These are phyloP conservation scores for Bettongia penicillata DNA, from an alignment of 2,113 vertebrate genomes.

Conservation along the genomic window DNA sequence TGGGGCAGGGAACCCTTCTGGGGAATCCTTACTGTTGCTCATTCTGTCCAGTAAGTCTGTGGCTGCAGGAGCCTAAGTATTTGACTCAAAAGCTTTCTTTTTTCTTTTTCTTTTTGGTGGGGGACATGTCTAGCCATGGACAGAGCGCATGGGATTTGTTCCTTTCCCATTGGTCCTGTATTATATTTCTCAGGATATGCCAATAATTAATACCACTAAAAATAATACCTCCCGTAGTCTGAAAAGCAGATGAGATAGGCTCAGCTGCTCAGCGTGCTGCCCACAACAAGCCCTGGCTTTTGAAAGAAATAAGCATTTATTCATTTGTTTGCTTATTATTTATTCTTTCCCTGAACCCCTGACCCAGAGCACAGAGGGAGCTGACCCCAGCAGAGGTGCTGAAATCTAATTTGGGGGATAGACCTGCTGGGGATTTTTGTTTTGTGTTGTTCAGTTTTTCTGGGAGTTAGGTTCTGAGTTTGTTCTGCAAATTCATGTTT, in stretches of 20 bases:
- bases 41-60: not conserved
- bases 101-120: not conserved
- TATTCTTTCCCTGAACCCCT: not conserved
- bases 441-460: not conserved
- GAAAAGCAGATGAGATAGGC: not conserved
- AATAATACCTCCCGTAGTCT: constrained; percentile 14
- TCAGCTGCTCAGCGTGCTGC: not conserved
- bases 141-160: not conserved
- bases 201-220: constrained; percentile 44
- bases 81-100: not conserved
- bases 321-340: no score
- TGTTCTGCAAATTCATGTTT: constrained; percentile 19
- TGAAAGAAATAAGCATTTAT: no score
- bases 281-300: not conserved
- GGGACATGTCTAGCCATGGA: not conserved
- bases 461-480: not conserved
- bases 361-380: not conserved
- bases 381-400: not conserved
- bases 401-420: not conserved
- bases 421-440: not conserved
- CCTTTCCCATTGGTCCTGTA: constrained; percentile 38
- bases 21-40: not conserved
- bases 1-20: not conserved
- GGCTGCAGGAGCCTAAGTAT: not conserved
- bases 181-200: constrained; percentile 33